Evolutionary conservation across 1,140 invertebrate genomes (phyloP).

Genomic region (Zaprionus kolodkinae): DNA sequence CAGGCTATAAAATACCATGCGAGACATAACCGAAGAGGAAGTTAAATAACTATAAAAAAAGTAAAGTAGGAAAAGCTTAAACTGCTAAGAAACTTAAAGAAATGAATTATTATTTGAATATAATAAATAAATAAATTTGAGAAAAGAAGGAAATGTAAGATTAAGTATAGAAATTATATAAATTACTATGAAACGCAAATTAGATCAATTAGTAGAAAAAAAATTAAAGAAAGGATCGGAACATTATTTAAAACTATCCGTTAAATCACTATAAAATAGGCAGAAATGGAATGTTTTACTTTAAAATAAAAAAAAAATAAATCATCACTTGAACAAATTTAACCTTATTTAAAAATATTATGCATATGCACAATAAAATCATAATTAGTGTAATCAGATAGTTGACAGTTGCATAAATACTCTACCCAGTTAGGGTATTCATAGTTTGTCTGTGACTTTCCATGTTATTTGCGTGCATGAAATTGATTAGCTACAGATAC

Average conservation of each 20-base stretch:
- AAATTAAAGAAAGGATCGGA: background rate
- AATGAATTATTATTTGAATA: too few relatives aligned
- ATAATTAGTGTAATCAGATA: background rate
- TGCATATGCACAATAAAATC: background rate
- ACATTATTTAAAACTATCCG: background rate
- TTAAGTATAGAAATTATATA: too few relatives aligned
- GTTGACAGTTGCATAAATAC: background rate
- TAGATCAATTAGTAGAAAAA: too few relatives aligned
- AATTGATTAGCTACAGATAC: conserved; percentile 20
- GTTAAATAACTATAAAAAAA: background rate
- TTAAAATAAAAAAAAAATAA: too few relatives aligned
- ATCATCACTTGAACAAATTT: too few relatives aligned
- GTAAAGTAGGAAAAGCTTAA: background rate
- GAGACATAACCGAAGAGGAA: background rate
- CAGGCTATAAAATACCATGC: background rate
- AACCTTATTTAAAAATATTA: background rate
- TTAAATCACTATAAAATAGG: background rate
- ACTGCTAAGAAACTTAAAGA: too few relatives aligned
- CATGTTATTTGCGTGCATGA: conserved; percentile 8
- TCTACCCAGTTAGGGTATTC: background rate
- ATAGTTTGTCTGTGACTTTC: background rate
- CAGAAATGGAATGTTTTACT: background rate
- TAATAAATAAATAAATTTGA: too few relatives aligned
- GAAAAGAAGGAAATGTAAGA: too few relatives aligned
- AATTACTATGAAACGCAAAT: too few relatives aligned